Evolutionary conservation across 2,113 vertebrate genomes (phyloP).

Genomic region (mouse (Mus musculus)): DNA sequence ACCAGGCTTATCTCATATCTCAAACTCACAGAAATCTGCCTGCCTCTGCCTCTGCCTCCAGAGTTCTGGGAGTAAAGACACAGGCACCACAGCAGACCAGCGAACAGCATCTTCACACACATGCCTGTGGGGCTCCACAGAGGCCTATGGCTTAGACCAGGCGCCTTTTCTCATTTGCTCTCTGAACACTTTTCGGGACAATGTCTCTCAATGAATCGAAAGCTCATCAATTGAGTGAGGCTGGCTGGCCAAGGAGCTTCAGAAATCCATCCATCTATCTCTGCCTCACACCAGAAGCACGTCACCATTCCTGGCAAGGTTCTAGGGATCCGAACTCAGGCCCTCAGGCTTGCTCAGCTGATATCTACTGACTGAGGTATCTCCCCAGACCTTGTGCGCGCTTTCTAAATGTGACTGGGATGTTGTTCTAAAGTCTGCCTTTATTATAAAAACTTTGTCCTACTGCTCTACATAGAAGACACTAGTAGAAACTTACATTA

Average conservation of each 20-base stretch:
- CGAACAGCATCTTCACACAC: too few relatives aligned
- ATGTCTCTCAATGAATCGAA: not conserved
- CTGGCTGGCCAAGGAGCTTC: not conserved
- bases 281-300: not conserved
- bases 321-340: not conserved
- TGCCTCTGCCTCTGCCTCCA: not conserved
- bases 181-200: not conserved
- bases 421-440: slow-evolving; percentile 56
- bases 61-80: not conserved
- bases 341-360: not conserved
- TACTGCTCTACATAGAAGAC: slow-evolving; percentile 1
- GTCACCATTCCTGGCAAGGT: not conserved
- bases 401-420: not conserved
- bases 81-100: not conserved
- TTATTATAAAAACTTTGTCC: slow-evolving; percentile 1
- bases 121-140: not conserved
- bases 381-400: not conserved
- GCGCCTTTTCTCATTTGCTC: not conserved
- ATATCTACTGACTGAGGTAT: not conserved
- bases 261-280: not conserved
- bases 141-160: not conserved
- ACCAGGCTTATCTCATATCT: not conserved
- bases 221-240: not conserved
- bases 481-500: slow-evolving; percentile 23
- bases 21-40: not conserved